Evolutionary conservation across 2,888 invertebrate genomes (phyloP).

Genomic region (Lepidochitona cinerea): DNA sequence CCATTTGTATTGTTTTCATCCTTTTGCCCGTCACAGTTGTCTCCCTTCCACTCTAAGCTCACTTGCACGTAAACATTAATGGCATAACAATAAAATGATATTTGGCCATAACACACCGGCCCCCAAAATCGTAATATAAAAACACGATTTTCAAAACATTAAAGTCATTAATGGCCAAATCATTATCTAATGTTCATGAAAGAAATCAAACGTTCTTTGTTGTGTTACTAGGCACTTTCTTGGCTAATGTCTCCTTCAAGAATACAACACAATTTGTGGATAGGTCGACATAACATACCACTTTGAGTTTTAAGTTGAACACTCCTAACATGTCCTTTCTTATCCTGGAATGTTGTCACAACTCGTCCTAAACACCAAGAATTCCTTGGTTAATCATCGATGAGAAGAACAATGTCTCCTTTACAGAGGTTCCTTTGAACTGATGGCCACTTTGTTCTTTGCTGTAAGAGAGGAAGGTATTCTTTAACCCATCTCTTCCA

Average conservation of each 20-base stretch:
- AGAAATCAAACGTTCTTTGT: background rate
- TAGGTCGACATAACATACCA: background rate
- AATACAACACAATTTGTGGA: background rate
- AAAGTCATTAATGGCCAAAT: background rate
- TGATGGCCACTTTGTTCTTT: constrained; percentile 20
- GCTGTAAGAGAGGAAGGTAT: constrained; percentile 19
- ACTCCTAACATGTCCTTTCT: background rate
- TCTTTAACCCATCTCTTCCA: constrained; percentile 22
- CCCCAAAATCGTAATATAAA: background rate
- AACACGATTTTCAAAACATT: background rate
- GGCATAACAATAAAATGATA: too few relatives aligned
- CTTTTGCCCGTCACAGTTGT: too few relatives aligned
- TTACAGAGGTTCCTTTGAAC: background rate
- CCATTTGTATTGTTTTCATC: too few relatives aligned
- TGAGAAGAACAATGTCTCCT: background rate
- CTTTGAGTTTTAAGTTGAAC: background rate
- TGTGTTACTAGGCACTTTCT: background rate
- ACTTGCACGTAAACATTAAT: too few relatives aligned
- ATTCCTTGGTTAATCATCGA: background rate
- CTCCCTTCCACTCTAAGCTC: too few relatives aligned
- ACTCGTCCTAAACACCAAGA: background rate
- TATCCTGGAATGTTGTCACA: background rate
- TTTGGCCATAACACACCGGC: background rate
- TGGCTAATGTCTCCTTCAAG: background rate
- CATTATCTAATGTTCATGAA: too few relatives aligned